Conservation (phyloP, 92 coral and sea anemone genomes). For the Epizoanthus scotinus region DNA sequence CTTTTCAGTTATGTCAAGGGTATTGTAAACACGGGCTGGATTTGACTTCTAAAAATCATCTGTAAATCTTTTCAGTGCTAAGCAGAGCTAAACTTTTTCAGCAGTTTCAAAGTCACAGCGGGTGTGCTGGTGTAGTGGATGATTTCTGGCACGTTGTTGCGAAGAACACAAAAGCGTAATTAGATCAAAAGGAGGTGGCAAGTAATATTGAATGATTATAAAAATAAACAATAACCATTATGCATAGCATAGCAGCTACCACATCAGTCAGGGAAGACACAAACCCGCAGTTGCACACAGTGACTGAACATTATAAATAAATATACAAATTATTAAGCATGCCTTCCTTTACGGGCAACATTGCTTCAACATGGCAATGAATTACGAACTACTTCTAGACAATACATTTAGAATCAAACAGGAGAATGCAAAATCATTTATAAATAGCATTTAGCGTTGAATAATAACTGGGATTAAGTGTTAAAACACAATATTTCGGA, state of each 20-base stretch:
- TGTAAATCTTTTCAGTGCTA: neutral
- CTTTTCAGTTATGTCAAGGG: slow-evolving; percentile 33
- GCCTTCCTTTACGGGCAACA: too few relatives aligned
- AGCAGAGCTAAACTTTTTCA: neutral
- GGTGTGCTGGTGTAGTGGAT: neutral
- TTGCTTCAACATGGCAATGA: too few relatives aligned
- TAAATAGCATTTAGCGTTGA: too few relatives aligned
- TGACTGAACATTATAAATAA: too few relatives aligned
- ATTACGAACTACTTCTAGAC: too few relatives aligned
- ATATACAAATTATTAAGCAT: too few relatives aligned
- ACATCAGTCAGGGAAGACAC: neutral
- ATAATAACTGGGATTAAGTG: too few relatives aligned
- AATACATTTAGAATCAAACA: too few relatives aligned
- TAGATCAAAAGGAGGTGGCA: neutral
- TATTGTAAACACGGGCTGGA: slow-evolving; percentile 9
- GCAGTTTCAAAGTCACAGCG: neutral
- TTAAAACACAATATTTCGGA: too few relatives aligned
- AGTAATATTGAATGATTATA: neutral
- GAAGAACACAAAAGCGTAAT: slow-evolving; percentile 10
- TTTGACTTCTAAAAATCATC: neutral
- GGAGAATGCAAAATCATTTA: too few relatives aligned
- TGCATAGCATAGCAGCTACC: neutral
- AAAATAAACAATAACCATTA: neutral
- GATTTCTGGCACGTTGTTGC: neutral
- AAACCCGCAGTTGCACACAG: neutral